Base-by-base conservation (phyloP, 2,888 invertebrate genomes). In the Seira sanloemensis region DNA sequence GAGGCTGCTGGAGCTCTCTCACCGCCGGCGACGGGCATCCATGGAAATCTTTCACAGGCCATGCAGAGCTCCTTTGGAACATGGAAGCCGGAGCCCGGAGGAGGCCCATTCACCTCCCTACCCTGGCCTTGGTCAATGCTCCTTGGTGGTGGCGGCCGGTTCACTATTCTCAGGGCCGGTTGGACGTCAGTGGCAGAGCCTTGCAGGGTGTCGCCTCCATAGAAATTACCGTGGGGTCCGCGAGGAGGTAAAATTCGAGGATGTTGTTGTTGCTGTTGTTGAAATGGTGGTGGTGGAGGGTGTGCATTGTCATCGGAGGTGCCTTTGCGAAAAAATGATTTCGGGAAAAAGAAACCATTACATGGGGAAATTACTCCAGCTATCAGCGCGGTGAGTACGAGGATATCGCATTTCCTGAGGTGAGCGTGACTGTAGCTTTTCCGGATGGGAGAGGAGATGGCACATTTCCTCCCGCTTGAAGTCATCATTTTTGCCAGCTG, bases 11-110 rank as follows among this genome's bases (percentile, higher is more conserved):
- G 9, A 9, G 74, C 71, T 26, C 78, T 73, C 24, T 86, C 88
- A 7, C 71, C 79, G 18, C 87, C 88, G n/a, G 89, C 85, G 4
- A 89, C 87, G 5, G 89, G 89, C 82, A 81, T 87, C 89, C 89
- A 89, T 24, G 89, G 89, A 77, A 89, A 88, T 54, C 79, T 84
- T 26, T 87, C 88, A 73, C 89, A 89, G 16, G 89, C 89, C 27
- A 88, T 69, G 66, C 89, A 89, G 5, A 89, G 81, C 73, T 87
- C 87, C 46, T 84, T 82, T 1, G 89, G 89, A 12, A 89, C 89
- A 27, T 88, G 88, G 69, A 89, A 89, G 12, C 84, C 81, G 1
- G 77, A 27, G 9, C 84, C 83, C 46, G 79, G 86, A 23, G 73
- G 77, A 12, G 76, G 84, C 46, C 78, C 84, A 21, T 65, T 26